Evolutionary conservation across 64 coral and sea anemone genomes (phyloP), one percentile per base, ranked within the genome.

Genomic region (Montipora capricornis): DNA sequence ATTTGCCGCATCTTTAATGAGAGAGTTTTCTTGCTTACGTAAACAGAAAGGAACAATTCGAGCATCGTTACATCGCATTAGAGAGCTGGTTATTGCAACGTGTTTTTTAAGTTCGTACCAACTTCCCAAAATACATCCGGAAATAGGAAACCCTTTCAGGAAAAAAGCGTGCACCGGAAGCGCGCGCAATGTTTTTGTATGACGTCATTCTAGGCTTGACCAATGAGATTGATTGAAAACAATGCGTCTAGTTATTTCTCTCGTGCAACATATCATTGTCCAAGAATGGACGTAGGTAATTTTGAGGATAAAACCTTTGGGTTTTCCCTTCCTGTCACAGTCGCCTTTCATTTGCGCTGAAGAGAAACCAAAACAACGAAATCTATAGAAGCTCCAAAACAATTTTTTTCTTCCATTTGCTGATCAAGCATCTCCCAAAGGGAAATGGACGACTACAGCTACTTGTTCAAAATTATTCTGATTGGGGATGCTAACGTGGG

Each of bases 401-500:
- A 8, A 2, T 44, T 19, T 2, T 0, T 44, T 8, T 4, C 15
- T 74, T 87, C 47, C 5, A 80, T 16, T 17, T 49, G 44, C 11
- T 57, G 53, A 57, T 57, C 6, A 2, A 7, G 64, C 68, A 73
- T n/a, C 20, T 51, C 19, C 44, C 15, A 61, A 1, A 3, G 60
- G 5, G 37, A 47, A 51, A 98, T 98, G 96, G 96, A 98, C 5
- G 95, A 99, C 68, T 99, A 99, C 47, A 99, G 45, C 26, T 99
- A 99, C 76, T 64, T 99, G 44, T 99, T 99, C 64, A 99, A 99
- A 89, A 96, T 99, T 49, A 96, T 99, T 49, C 92, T 99, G 22
- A 95, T 99, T 86, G 98, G 98, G 12, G 98, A 99, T 69, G 98
- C 98, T 22, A 96, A 96, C 71, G 98, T 99, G 44, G 98, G 98